Percentiles rank a stretch among this genome's conserved stretches.
Conservation (phyloP, 2,113 vertebrate genomes). For the Tragelaphus scriptus region DNA sequence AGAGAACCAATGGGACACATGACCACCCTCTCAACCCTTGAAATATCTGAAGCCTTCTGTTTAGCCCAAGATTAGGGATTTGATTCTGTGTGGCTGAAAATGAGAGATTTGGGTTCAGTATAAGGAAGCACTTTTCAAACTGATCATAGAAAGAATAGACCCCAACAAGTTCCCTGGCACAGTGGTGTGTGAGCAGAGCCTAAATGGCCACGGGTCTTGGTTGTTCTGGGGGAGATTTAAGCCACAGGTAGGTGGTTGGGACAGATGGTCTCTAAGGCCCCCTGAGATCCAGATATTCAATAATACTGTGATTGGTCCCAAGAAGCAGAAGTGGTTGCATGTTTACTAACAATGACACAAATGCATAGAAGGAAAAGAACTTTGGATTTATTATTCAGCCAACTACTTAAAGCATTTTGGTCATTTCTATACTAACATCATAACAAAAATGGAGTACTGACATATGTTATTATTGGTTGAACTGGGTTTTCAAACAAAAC, state of each 20-base stretch:
- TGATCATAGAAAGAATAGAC: neutral
- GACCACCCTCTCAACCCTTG: neutral
- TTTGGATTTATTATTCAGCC: neutral
- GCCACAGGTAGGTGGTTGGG: neutral
- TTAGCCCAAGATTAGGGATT: neutral
- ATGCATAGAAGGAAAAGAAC: neutral
- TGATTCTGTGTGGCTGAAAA: neutral
- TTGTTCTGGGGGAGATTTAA: neutral
- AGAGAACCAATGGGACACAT: neutral
- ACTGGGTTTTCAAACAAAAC: neutral
- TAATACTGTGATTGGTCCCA: neutral
- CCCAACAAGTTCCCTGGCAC: neutral
- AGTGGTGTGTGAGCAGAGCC: neutral
- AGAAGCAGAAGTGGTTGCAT: neutral
- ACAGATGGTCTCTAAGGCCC: neutral
- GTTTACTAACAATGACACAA: neutral
- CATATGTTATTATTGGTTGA: neutral
- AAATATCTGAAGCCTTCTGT: neutral
- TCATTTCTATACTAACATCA: neutral
- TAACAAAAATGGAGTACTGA: neutral
- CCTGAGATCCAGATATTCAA: neutral
- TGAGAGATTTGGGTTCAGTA: neutral
- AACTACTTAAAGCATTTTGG: neutral
- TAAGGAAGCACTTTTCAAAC: neutral
- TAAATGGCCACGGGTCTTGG: neutral